phyloP scores from a whole-genome alignment of 2,113 vertebrate genomes.

The Hippoglossus stenolepis region DNA sequence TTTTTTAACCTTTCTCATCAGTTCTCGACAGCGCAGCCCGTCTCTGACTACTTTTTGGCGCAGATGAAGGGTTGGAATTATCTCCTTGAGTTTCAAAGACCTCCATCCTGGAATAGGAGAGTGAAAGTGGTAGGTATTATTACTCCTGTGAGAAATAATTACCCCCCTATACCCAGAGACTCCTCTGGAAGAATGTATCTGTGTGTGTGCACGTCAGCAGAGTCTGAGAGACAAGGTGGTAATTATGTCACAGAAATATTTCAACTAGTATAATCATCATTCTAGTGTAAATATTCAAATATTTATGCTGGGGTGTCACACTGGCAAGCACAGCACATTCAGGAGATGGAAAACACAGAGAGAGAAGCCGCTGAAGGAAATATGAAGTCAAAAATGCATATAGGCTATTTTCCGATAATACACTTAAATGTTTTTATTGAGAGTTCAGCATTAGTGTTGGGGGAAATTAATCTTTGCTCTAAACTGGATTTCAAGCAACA shows the following conservation, averaged over 20 bases:
- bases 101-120: slow-evolving; percentile 24
- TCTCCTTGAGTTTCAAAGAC: slow-evolving; percentile 66
- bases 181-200: slow-evolving; percentile 24
- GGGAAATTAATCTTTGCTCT: neutral
- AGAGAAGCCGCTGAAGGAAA: slow-evolving; percentile 35
- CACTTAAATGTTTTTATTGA: neutral
- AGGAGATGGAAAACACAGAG: slow-evolving; percentile 26
- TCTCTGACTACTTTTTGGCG: slow-evolving; percentile 44
- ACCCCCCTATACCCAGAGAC: slow-evolving; percentile 6
- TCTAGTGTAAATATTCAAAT: slow-evolving; percentile 56
- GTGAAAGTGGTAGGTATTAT: slow-evolving; percentile 47
- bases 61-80: slow-evolving; percentile 60
- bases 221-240: slow-evolving; percentile 43
- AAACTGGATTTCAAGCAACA: neutral
- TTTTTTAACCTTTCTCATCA: neutral
- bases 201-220: slow-evolving; percentile 12
- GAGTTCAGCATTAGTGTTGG: neutral
- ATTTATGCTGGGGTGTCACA: slow-evolving; percentile 43
- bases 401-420: neutral
- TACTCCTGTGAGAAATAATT: slow-evolving; percentile 58
- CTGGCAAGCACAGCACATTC: slow-evolving; percentile 38
- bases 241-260: slow-evolving; percentile 69
- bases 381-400: slow-evolving; percentile 24
- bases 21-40: slow-evolving; percentile 18
- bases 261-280: slow-evolving; percentile 39